Evolutionary conservation across 2,888 invertebrate genomes (phyloP).

Genomic region (Craniophora ligustri): DNA sequence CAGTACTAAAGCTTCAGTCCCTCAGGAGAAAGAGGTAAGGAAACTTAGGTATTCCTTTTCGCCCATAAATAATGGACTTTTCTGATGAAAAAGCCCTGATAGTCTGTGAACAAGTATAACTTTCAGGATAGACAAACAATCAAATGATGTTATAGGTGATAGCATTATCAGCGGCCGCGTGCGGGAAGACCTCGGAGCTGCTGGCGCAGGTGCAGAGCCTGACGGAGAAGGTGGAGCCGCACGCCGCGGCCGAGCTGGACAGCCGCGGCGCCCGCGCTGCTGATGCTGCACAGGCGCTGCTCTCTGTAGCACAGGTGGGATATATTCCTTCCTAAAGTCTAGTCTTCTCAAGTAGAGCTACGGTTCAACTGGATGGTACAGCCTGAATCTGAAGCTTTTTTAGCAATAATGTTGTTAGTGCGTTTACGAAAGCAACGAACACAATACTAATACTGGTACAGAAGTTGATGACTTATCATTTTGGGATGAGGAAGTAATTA

Average conservation of each 20-base stretch:
- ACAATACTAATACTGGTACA: too few species aligned
- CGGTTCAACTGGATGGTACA: too few species aligned
- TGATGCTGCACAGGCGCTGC: constrained; percentile 59
- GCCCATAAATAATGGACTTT: too few species aligned
- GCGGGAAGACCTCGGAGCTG: constrained; percentile 61
- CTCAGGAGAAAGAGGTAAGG: constrained; percentile 58
- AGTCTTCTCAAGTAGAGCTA: constrained; percentile 9
- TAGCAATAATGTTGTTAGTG: too few species aligned
- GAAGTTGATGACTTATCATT: too few species aligned
- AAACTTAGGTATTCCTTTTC: neutral
- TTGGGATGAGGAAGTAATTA: too few species aligned
- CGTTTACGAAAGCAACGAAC: too few species aligned
- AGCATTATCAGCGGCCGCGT: constrained; percentile 56
- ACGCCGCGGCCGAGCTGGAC: constrained; percentile 55
- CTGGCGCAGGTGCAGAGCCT: constrained; percentile 60
- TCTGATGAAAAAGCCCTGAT: too few species aligned
- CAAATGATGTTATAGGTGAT: too few species aligned
- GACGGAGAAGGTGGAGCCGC: constrained; percentile 6
- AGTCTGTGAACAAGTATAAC: too few species aligned
- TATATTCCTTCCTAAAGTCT: neutral
- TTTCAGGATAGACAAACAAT: too few species aligned
- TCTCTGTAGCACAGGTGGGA: constrained; percentile 55
- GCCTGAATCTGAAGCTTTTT: too few species aligned
- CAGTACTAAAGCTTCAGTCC: constrained; percentile 44
- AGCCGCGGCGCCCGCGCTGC: constrained; percentile 48